These are phyloP conservation scores for Oreochromis mossambicus DNA, from an alignment of 2,797 vertebrate species.

Conservation along the genomic window DNA sequence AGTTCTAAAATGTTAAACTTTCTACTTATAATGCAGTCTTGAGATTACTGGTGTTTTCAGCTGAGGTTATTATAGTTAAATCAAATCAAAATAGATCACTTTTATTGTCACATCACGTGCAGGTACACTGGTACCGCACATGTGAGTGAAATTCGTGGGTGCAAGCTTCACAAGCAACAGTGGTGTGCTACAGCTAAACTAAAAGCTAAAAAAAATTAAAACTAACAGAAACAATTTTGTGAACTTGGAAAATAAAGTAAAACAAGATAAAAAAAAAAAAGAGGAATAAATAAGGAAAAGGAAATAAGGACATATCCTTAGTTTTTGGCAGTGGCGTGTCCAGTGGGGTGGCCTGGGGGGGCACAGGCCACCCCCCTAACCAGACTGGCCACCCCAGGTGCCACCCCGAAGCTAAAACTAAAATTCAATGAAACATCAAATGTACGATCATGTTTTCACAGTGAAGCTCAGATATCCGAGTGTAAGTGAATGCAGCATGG, in stretches of 20 bases:
- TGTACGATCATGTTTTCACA: no score
- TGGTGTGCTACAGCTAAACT: not conserved
- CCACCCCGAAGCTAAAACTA: no score
- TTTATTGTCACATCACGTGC: not conserved
- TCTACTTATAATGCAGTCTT: not conserved
- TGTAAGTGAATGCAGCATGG: no score
- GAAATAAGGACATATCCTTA: not conserved
- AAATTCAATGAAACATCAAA: no score
- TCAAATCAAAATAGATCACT: not conserved
- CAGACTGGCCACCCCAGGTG: no score
- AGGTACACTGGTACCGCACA: not conserved
- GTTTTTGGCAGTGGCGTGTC: no score
- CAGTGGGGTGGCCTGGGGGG: no score
- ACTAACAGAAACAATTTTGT: not conserved
- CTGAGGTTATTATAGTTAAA: not conserved
- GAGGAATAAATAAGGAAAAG: not conserved
- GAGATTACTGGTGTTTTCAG: not conserved
- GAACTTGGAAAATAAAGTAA: not conserved
- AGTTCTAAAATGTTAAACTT: not conserved
- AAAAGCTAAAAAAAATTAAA: not conserved
- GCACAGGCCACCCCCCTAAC: no score
- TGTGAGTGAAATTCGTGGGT: no score
- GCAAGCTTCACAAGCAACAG: not conserved
- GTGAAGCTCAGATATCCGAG: no score
- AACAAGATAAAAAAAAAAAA: not conserved